Evolutionary conservation across 37 sponge, comb jelly and placozoan species (phyloP).

Genomic region (Tethya wilhelma): DNA sequence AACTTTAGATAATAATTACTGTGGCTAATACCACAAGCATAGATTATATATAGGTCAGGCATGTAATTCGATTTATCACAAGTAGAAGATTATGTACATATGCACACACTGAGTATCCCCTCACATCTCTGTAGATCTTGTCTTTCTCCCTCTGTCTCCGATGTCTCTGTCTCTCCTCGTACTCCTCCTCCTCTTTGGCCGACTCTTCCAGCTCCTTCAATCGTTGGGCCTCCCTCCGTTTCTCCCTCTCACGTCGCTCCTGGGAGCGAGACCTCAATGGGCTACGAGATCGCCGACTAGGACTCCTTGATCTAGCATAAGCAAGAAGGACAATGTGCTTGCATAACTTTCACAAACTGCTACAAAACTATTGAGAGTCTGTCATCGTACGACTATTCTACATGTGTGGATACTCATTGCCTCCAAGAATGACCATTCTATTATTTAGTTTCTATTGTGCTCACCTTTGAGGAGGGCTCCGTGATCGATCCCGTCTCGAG

Average conservation of each 20-base stretch:
- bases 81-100: neutral
- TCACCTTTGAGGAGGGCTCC: conserved; percentile 21
- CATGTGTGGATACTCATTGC: no score
- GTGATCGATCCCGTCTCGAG: conserved; percentile 10
- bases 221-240: conserved; percentile 25
- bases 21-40: no score
- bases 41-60: neutral
- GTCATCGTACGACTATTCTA: no score
- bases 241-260: conserved; percentile 58
- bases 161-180: conserved; percentile 61
- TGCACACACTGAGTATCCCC: no score
- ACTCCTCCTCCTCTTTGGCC: conserved; percentile 75
- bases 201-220: conserved; percentile 60
- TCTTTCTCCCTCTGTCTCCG: conserved; percentile 71
- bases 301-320: neutral
- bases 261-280: conserved; percentile 35
- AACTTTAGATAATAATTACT: no score
- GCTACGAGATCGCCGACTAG: conserved; percentile 9
- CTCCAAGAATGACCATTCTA: no score
- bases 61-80: neutral
- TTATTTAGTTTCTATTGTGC: neutral
- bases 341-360: neutral
- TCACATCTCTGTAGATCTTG: conserved; percentile 67
- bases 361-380: no score
- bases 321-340: neutral